These are phyloP conservation scores for Beroe forskalii DNA, from an alignment of 37 sponge, comb jelly and placozoan genomes.

Conservation along the genomic window DNA sequence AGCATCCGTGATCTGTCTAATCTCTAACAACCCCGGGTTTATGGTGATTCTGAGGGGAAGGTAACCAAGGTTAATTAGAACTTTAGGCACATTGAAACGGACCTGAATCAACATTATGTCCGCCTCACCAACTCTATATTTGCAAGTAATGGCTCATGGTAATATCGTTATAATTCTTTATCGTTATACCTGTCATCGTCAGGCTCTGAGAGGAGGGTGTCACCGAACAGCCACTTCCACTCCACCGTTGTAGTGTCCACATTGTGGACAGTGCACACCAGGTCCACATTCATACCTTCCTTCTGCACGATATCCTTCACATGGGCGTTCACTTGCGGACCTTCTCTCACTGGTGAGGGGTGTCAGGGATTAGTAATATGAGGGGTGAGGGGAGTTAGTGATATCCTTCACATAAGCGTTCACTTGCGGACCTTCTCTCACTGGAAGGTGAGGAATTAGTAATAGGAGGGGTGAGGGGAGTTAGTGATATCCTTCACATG, in stretches of 20 bases:
- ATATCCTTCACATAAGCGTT: neutral
- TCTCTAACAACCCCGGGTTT: neutral
- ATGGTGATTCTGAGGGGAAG: neutral
- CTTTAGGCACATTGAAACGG: too few species aligned
- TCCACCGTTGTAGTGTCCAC: neutral
- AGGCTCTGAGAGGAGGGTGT: neutral
- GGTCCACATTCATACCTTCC: neutral
- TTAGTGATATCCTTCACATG: neutral
- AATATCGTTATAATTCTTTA: too few species aligned
- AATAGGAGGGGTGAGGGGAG: too few species aligned
- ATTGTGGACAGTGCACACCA: constrained; percentile 8
- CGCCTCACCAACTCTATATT: too few species aligned
- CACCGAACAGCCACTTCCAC: constrained; percentile 16
- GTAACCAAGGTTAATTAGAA: too few species aligned
- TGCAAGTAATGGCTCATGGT: too few species aligned
- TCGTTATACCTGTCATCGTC: constrained; percentile 8
- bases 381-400: too few species aligned
- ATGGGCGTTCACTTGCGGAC: neutral
- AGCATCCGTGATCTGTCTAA: neutral
- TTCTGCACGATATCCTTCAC: neutral
- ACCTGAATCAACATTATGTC: too few species aligned
- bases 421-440: constrained; percentile 10
- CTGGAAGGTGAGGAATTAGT: too few species aligned
- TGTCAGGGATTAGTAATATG: too few species aligned
- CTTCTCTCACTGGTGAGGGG: neutral